Conservation (phyloP, 2,888 invertebrate species). For the Gari tellinella region DNA sequence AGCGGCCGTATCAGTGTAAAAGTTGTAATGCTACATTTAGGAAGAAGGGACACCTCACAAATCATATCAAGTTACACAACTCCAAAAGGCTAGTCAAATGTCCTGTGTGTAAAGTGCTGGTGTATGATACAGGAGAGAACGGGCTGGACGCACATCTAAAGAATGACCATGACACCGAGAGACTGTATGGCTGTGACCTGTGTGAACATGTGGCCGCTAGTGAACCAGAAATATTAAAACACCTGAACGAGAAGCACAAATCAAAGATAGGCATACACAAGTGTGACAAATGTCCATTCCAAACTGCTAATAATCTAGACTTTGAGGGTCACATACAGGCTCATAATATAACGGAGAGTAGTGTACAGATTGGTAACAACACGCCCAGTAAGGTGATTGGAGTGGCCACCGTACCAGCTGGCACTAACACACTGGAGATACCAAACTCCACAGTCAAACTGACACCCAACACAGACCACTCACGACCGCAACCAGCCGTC, state of each 20-base stretch:
- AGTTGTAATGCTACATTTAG: slow-evolving; percentile 83
- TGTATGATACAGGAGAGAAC: slow-evolving; percentile 61
- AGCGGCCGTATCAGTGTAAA: slow-evolving; percentile 79
- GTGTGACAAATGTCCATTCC: slow-evolving; percentile 77
- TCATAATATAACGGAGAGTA: slow-evolving; percentile 36
- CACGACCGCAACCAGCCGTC: slow-evolving; percentile 33
- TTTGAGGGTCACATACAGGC: slow-evolving; percentile 76
- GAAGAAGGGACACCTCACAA: slow-evolving; percentile 83
- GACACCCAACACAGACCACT: slow-evolving; percentile 8
- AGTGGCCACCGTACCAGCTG: slow-evolving; percentile 33
- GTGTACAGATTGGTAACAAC: slow-evolving; percentile 34
- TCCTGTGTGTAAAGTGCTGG: slow-evolving; percentile 60
- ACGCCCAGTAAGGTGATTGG: slow-evolving; percentile 22
- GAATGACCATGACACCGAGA: slow-evolving; percentile 71
- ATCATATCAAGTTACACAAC: slow-evolving; percentile 81
- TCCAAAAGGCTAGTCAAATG: slow-evolving; percentile 62
- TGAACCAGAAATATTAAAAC: slow-evolving; percentile 66
- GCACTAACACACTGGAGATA: slow-evolving; percentile 3
- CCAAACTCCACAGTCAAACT: slow-evolving; percentile 28
- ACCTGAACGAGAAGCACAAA: slow-evolving; percentile 62
- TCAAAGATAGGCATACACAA: slow-evolving; percentile 59
- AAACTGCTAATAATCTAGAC: slow-evolving; percentile 71
- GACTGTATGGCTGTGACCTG: slow-evolving; percentile 77
- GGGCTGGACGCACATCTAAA: slow-evolving; percentile 71
- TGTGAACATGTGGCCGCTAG: slow-evolving; percentile 76